Conservation (phyloP, 2,797 vertebrate genomes). For the Onychomys torridus region DNA sequence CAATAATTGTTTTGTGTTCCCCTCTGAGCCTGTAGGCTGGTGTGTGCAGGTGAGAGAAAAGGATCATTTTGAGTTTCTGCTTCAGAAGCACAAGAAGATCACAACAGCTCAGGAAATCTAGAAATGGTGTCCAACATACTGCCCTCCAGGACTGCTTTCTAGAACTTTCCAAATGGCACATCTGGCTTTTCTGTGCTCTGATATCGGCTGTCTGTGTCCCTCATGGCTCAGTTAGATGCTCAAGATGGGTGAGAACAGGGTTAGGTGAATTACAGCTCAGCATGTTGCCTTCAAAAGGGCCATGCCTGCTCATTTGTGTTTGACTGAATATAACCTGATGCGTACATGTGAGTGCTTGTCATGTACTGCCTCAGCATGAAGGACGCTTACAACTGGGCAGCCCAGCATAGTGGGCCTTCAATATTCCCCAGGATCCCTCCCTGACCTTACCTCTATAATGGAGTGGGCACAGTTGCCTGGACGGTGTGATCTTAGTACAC, state of each 20-base stretch:
- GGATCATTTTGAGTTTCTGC: fast-evolving
- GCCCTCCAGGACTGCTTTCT: background rate
- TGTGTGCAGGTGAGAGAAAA: too few species aligned
- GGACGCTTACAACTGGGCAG: background rate
- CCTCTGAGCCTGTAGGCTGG: background rate
- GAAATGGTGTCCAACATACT: fast-evolving
- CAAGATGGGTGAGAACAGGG: background rate
- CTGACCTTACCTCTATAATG: background rate
- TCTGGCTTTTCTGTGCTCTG: background rate
- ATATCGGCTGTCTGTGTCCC: background rate
- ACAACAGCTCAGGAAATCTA: background rate
- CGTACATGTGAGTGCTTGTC: background rate
- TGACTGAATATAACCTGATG: background rate
- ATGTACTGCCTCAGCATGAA: fast-evolving
- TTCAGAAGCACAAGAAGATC: fast-evolving
- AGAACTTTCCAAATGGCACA: background rate
- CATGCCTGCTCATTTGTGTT: background rate
- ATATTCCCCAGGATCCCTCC: too few species aligned
- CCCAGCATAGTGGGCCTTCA: background rate
- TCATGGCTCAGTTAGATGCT: background rate
- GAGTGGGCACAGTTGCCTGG: fast-evolving
- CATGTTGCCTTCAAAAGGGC: background rate
- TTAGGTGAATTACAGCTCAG: background rate
- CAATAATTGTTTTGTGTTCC: background rate
- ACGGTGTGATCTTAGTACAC: background rate